Evolutionary conservation across 2,888 invertebrate genomes (phyloP), one percentile per base, ranked within the genome.

Genomic region (Acrobasis repandana): DNA sequence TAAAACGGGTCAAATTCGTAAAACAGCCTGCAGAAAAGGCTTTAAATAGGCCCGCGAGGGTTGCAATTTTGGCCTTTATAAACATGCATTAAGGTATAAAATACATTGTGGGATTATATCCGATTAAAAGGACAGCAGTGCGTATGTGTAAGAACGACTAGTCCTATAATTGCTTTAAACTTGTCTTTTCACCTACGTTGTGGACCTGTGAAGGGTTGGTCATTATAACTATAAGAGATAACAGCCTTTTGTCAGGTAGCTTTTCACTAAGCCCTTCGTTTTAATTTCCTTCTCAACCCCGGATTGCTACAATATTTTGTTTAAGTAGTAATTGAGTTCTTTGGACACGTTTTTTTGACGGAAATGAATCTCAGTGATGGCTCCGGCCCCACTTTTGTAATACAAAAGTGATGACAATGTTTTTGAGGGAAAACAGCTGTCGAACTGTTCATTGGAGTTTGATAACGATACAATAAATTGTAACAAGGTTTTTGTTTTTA

Each of bases 1-100:
- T 87, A 88, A 90, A 90, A 90, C 86, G 87, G 89, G 86, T 83
- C 87, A 85, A 88, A 89, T 90, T 88, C 86, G 83, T 82, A 85
- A 85, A 88, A 86, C 86, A 85, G 73, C 73, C 69, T 74, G 74
- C 76, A 70, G 71, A 82, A 87, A 88, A 86, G 80, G 83, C 79
- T 86, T 83, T 79, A 84, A 85, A 83, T 78, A 76, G 77, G 71
- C 75, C 74, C 64, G 58, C 63, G 67, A 67, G 70, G 72, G 74
- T 62, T 65, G 69, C 76, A 71, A 85, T 80, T 83, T 74, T 80
- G 67, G 73, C 69, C 80, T 76, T 80, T 84, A 79, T 73, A 66
- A 73, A 67, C 77, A 75, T 65, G 77, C 63, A 67, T 74, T 86
- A 88, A 77, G 74, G 84, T 73, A 79, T 82, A 84, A 80, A 82